These are phyloP conservation scores for Nowickia ferox DNA, from an alignment of 2,888 invertebrate genomes.

Conservation along the genomic window DNA sequence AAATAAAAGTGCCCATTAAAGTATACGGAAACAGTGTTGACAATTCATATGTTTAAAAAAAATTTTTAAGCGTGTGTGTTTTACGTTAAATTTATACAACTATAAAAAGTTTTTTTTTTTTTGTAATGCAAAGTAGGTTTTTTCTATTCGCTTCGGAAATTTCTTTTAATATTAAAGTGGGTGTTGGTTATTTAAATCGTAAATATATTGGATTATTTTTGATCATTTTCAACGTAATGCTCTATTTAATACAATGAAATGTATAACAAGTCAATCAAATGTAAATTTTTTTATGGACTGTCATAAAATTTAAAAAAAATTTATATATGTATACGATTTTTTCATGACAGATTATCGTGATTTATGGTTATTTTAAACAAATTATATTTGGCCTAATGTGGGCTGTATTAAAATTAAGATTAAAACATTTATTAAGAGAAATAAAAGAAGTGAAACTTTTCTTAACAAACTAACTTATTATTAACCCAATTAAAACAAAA, in stretches of 20 bases:
- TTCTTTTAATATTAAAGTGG: constrained; percentile 33
- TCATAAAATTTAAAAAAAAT: constrained; percentile 19
- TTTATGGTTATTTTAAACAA: constrained; percentile 3
- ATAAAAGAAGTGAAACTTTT: neutral
- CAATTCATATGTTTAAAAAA: neutral
- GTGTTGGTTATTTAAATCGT: neutral
- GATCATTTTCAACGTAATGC: neutral
- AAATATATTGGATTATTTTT: constrained; percentile 6
- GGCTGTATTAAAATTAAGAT: neutral
- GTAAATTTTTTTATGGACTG: constrained; percentile 15
- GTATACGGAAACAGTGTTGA: neutral
- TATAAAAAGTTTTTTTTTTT: neutral
- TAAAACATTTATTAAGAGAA: constrained; percentile 3
- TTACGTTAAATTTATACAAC: neutral
- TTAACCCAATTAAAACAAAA: neutral
- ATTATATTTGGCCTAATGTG: neutral
- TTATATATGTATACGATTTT: neutral
- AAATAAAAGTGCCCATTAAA: neutral
- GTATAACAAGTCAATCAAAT: constrained; percentile 26
- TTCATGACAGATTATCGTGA: constrained; percentile 30
- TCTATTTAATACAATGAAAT: neutral
- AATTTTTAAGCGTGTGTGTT: neutral
- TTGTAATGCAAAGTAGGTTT: neutral
- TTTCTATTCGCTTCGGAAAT: neutral
- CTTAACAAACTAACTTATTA: neutral